phyloP scores from a whole-genome alignment of 2,888 invertebrate genomes.

The Heteropelma amictum region DNA sequence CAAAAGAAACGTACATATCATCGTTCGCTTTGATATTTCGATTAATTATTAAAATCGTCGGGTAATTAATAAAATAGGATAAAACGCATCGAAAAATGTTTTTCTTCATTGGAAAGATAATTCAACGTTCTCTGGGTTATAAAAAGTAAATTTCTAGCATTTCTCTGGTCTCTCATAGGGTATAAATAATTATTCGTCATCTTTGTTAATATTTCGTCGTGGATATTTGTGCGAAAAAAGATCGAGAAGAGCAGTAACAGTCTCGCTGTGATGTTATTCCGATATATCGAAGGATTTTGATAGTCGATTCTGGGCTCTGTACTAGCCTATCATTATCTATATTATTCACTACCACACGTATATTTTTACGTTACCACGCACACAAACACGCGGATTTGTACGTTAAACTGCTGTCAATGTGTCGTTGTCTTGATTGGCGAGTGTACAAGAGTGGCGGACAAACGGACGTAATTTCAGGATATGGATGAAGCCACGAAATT shows the following conservation, averaged over 20 bases:
- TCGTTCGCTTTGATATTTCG: too few relatives aligned
- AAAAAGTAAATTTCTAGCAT: too few relatives aligned
- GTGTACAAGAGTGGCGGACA: conserved; percentile 66
- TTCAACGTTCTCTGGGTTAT: too few relatives aligned
- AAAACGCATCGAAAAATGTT: too few relatives aligned
- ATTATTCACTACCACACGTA: not conserved
- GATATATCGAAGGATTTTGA: conserved; percentile 51
- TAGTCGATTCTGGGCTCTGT: conserved; percentile 22
- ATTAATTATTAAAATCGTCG: too few relatives aligned
- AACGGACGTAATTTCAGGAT: conserved; percentile 72
- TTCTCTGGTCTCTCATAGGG: too few relatives aligned
- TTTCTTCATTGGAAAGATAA: too few relatives aligned
- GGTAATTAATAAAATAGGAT: too few relatives aligned
- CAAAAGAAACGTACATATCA: not conserved
- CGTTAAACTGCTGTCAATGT: not conserved
- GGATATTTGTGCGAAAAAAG: too few relatives aligned
- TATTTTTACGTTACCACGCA: not conserved
- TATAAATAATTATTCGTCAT: too few relatives aligned
- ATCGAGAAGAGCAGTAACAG: not conserved
- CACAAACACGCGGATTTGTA: not conserved
- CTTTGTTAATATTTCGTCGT: too few relatives aligned
- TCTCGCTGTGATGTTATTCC: conserved; percentile 63
- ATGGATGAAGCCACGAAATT: not conserved
- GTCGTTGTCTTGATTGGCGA: conserved; percentile 63
- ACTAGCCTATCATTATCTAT: conserved; percentile 23